These are phyloP conservation scores for Ylistrum balloti DNA, from an alignment of 1,140 invertebrate genomes.

Conservation along the genomic window DNA sequence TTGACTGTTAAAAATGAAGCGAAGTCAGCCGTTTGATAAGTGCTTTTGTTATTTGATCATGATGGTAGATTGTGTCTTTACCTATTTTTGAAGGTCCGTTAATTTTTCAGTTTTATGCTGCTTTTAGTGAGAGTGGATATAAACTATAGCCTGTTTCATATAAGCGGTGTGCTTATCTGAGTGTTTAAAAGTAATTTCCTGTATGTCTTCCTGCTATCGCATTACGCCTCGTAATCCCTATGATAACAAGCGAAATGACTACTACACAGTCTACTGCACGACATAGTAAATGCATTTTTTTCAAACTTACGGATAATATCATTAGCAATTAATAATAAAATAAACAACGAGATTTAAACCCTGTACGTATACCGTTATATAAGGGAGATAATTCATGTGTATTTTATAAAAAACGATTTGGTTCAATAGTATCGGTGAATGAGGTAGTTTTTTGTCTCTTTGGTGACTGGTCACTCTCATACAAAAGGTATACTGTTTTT, in stretches of 20 bases:
- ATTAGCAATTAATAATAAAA: too few species aligned
- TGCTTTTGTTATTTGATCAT: constrained; percentile 3
- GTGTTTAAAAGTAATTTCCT: too few species aligned
- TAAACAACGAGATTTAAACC: too few species aligned
- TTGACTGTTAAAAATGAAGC: neutral
- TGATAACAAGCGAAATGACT: too few species aligned
- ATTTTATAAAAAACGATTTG: neutral
- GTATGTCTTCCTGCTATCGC: too few species aligned
- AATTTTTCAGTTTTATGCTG: neutral
- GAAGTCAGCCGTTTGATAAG: constrained; percentile 1
- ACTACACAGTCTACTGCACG: too few species aligned
- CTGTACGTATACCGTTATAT: too few species aligned
- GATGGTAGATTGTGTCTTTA: neutral
- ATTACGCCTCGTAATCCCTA: too few species aligned
- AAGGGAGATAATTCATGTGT: neutral
- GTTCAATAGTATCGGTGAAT: neutral
- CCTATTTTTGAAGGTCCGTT: constrained; percentile 33
- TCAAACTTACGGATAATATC: too few species aligned
- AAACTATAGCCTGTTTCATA: constrained; percentile 8
- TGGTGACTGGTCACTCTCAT: neutral
- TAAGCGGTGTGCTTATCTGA: too few species aligned
- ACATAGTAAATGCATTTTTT: too few species aligned
- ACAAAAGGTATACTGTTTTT: neutral
- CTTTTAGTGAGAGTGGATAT: neutral
- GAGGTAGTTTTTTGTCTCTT: too few species aligned